phyloP scores from a whole-genome alignment of 2,113 vertebrate species.

The Maccullochella peelii region DNA sequence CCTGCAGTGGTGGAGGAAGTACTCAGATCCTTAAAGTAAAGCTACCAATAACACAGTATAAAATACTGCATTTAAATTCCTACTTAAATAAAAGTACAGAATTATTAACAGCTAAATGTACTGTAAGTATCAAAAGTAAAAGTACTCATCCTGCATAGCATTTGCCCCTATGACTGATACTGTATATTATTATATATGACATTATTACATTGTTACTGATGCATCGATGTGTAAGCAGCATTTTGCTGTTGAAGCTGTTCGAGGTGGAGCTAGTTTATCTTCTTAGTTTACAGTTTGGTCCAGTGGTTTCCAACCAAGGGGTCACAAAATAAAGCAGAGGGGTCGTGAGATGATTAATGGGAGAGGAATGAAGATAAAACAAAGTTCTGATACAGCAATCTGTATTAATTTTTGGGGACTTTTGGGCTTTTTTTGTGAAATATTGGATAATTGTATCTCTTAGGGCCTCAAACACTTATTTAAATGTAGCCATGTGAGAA shows the following conservation, averaged over 20 bases:
- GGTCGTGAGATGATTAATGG: not conserved
- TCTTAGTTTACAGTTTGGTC: not conserved
- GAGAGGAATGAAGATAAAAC: not conserved
- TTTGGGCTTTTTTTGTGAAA: not conserved
- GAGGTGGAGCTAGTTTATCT: not conserved
- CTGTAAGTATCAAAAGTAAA: not conserved
- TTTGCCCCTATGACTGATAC: not conserved
- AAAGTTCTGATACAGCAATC: not conserved
- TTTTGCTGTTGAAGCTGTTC: not conserved
- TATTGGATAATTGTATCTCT: not conserved
- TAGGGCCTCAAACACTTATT: not conserved
- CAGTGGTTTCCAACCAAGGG: not conserved
- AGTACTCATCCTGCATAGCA: not conserved
- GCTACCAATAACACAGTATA: no score
- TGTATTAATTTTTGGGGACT: not conserved
- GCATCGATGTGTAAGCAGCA: not conserved
- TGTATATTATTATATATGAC: not conserved
- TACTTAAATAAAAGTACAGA: not conserved
- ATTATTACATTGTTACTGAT: not conserved
- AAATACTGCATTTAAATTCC: no score
- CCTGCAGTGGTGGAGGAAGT: not conserved
- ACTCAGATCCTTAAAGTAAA: not conserved
- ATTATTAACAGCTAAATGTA: not conserved
- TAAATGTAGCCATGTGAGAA: not conserved
- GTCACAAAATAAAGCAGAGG: not conserved